Base-by-base conservation (phyloP, 2,797 vertebrate genomes). In the Neostethus bicornis region DNA sequence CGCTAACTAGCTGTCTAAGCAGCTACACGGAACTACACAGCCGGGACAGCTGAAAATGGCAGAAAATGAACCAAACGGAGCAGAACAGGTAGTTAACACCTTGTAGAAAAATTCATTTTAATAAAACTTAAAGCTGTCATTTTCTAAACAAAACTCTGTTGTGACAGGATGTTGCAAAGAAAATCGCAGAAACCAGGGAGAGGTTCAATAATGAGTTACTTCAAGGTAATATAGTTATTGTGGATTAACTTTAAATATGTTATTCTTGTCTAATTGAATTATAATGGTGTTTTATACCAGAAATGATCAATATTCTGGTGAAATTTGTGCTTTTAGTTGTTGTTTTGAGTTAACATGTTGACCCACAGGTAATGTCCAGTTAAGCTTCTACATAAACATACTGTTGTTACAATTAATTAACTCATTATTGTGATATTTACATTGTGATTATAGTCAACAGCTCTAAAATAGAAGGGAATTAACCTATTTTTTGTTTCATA, bases 201-300 rank as follows among this genome's bases (percentile, higher is more conserved):
- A 93, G 95, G 66, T 99, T 99, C 85, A 93, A 90, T 70, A 84
- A 89, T 19, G 95, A 98, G 61, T 93, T 91, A 72, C 63, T 95
- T 39, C 80, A 94, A 92, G 96, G 97, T 98, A 89, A 85, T 21
- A 53, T 32, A 35, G 12, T 70, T 69, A 38, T 55, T 67, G 12
- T 48, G 47, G 21, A 46, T 44, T 49, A 57, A n/a, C 28, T 39
- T 54, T 12, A 28, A 29, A 25, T 16, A 35, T 63, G 21, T 37
- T 47, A n/a, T 19, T 58, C n/a, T 10, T 23, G 1, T 19, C 32
- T 10, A 5, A 10, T 52, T 19, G 7, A 13, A 11, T 11, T 1
- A 2, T 4, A 29, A 43, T 45, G 13, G 5, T 16, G 2, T 4
- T 24, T 21, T 1, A 5, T 34, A 2, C 17, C 3, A 21, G 29